A percentile compares a stretch with the other conserved stretches of the same genome.
These are phyloP conservation scores for Hymenochirus boettgeri DNA, from an alignment of 2,113 vertebrate species.

Conservation along the genomic window DNA sequence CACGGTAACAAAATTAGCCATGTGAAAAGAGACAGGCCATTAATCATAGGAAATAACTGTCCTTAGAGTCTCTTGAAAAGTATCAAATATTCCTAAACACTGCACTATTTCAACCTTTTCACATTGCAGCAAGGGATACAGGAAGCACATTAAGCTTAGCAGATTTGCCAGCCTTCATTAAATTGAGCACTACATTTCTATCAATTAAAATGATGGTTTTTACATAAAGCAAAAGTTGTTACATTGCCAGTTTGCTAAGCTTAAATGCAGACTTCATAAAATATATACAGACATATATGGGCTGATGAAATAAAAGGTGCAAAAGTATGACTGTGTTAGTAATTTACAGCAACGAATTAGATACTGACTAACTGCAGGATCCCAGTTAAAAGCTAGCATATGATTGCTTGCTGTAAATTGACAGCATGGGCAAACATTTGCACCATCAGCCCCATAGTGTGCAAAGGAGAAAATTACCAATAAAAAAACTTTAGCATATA, in stretches of 20 bases:
- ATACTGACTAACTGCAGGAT: no score
- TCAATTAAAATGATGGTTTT: no score
- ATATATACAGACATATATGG: no score
- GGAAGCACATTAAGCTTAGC: conserved; percentile 17
- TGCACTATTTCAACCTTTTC: conserved; percentile 11
- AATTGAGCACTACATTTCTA: neutral
- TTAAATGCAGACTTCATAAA: neutral
- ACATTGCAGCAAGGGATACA: neutral
- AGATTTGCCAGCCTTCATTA: conserved; percentile 16
- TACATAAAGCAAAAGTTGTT: neutral
- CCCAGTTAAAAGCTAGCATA: no score
- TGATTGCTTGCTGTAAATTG: no score
- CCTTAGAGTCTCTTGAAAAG: conserved; percentile 35
- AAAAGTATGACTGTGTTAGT: no score
- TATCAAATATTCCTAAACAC: conserved; percentile 36
- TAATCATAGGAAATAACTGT: conserved; percentile 40
- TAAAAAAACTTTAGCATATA: no score
- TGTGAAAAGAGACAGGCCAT: conserved; percentile 33
- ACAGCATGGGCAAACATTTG: no score
- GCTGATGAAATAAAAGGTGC: no score
- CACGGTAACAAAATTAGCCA: conserved; percentile 37
- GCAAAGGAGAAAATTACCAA: no score
- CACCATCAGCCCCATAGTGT: no score
- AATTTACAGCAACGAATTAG: no score
- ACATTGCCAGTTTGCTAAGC: neutral